Conservation (phyloP, 2,888 invertebrate species). For the Eilema depressum region DNA sequence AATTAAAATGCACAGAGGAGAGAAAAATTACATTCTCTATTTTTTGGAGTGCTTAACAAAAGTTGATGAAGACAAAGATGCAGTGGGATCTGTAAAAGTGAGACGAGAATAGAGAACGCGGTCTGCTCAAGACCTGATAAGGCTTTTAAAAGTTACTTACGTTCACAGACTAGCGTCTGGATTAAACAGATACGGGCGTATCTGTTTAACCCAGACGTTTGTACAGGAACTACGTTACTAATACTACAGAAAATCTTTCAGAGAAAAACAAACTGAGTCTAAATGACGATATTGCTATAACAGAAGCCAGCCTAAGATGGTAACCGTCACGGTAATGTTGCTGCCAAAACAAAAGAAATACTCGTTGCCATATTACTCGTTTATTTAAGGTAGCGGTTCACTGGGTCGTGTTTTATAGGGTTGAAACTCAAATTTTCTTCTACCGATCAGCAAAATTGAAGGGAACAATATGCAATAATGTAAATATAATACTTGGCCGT, state of each 20-base stretch:
- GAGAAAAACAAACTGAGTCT: slow-evolving; percentile 57
- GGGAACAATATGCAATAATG: slow-evolving; percentile 8
- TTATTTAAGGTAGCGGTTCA: slow-evolving; percentile 56
- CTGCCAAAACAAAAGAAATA: slow-evolving; percentile 56
- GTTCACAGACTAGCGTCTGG: slow-evolving; percentile 72
- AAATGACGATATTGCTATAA: slow-evolving; percentile 60
- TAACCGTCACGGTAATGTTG: slow-evolving; percentile 59
- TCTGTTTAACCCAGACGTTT: slow-evolving; percentile 14
- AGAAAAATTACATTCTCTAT: slow-evolving; percentile 44
- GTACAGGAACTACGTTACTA: slow-evolving; percentile 43
- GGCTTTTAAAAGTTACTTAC: slow-evolving; percentile 83
- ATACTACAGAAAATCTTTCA: slow-evolving; percentile 67
- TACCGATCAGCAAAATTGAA: slow-evolving; percentile 19
- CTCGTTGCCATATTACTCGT: slow-evolving; percentile 52
- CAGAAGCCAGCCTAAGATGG: slow-evolving; percentile 54
- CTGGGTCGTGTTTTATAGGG: slow-evolving; percentile 54
- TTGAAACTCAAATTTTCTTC: slow-evolving; percentile 46
- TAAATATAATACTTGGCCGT: too few relatives aligned
- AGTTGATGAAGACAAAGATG: slow-evolving; percentile 63
- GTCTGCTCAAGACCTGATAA: slow-evolving; percentile 81
- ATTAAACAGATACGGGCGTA: slow-evolving; percentile 68
- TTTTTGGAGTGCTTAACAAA: slow-evolving; percentile 71
- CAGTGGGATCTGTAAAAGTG: slow-evolving; percentile 48
- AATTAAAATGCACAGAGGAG: too few relatives aligned
- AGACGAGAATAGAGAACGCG: slow-evolving; percentile 67